phyloP scores from a whole-genome alignment of 2,113 vertebrate genomes.

The Myotis brandtii region DNA sequence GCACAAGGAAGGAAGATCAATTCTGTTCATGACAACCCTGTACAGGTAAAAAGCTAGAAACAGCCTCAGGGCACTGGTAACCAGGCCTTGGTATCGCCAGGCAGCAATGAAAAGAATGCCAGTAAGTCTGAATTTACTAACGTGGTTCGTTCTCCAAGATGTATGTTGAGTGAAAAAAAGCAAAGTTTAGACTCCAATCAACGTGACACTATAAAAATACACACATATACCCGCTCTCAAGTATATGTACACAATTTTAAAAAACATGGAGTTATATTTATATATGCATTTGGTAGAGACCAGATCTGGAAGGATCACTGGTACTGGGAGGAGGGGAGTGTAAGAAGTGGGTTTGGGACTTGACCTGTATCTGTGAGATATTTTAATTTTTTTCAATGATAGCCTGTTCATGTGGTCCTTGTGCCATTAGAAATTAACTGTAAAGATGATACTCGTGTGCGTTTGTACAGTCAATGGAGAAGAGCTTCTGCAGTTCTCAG shows the following conservation, averaged over 20 bases:
- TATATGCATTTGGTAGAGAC: neutral
- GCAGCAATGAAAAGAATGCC: neutral
- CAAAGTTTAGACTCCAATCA: neutral
- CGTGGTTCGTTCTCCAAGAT: neutral
- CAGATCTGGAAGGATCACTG: neutral
- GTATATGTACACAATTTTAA: neutral
- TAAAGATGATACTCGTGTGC: neutral
- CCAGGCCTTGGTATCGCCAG: neutral
- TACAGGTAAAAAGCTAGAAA: neutral
- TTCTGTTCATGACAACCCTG: neutral
- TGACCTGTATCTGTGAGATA: neutral
- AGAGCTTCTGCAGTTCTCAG: neutral
- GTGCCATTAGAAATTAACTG: neutral
- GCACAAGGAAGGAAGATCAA: neutral
- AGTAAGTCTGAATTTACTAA: neutral
- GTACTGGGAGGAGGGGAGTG: neutral
- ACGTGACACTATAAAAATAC: neutral
- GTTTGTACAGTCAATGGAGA: neutral
- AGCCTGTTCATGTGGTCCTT: neutral
- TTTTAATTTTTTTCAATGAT: neutral
- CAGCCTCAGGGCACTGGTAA: neutral
- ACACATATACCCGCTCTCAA: neutral
- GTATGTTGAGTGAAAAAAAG: neutral
- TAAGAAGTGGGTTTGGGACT: neutral
- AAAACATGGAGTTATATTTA: neutral